These are phyloP conservation scores for Tokudaia muenninki DNA, from an alignment of 2,797 vertebrate species.

Conservation along the genomic window DNA sequence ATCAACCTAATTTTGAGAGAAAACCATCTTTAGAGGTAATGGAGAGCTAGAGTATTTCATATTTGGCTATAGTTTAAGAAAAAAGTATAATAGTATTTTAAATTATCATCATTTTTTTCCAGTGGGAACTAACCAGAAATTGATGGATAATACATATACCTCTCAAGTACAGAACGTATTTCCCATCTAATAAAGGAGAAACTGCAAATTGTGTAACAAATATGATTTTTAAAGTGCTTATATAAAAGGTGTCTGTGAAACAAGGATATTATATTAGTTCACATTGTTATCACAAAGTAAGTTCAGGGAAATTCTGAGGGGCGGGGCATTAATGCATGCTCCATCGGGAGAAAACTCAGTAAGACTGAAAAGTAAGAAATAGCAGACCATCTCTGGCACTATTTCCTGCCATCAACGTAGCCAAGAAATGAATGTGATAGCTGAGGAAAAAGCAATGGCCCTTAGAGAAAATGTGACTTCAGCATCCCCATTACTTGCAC, in stretches of 20 bases:
- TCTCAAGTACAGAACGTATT: conserved; percentile 66
- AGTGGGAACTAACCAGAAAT: conserved; percentile 53
- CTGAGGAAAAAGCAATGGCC: conserved; percentile 17
- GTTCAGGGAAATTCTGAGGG: conserved; percentile 26
- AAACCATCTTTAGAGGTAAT: conserved; percentile 66
- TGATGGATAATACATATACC: conserved; percentile 54
- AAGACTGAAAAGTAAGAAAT: conserved; percentile 57
- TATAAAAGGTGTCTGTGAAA: conserved; percentile 63
- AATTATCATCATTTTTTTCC: conserved; percentile 36
- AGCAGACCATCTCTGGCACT: not conserved
- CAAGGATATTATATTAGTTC: conserved; percentile 60
- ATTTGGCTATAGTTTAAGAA: conserved; percentile 43
- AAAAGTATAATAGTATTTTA: conserved; percentile 46
- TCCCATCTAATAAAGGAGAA: conserved; percentile 65
- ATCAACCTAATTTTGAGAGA: conserved; percentile 67
- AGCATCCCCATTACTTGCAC: conserved; percentile 30
- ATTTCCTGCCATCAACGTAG: conserved; percentile 49
- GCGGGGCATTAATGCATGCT: not conserved
- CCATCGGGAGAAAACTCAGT: conserved; percentile 43
- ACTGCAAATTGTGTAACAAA: conserved; percentile 57
- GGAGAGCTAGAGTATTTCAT: conserved; percentile 58
- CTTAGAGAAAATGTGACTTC: conserved; percentile 64
- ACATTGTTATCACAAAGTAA: conserved; percentile 47
- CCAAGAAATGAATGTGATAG: conserved; percentile 25
- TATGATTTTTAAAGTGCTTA: conserved; percentile 60